These are phyloP conservation scores for Sturnira hondurensis DNA, from an alignment of 2,113 vertebrate genomes.

Conservation along the genomic window DNA sequence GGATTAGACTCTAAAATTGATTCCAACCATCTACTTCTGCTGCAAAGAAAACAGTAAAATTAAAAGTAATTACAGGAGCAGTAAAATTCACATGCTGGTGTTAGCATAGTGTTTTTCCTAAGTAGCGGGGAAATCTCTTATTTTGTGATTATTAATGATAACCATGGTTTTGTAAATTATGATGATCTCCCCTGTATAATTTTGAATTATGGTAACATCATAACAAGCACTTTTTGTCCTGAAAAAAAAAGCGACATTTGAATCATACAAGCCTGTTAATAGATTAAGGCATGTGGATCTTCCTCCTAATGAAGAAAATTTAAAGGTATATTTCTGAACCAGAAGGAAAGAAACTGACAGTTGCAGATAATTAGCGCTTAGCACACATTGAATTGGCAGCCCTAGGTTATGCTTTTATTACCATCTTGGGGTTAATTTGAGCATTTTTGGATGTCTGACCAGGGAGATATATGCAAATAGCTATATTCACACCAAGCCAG, in stretches of 20 bases:
- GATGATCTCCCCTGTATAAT: background rate
- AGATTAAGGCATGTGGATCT: background rate
- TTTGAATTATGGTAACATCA: background rate
- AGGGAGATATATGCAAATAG: background rate
- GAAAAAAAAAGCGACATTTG: background rate
- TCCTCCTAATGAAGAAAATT: background rate
- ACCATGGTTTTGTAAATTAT: background rate
- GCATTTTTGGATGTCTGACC: background rate
- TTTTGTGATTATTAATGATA: background rate
- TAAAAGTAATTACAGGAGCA: background rate
- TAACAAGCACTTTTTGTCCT: background rate
- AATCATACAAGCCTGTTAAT: background rate
- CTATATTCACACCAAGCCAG: background rate
- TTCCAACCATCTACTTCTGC: background rate
- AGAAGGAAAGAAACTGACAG: background rate
- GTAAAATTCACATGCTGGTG: background rate
- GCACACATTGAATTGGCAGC: background rate
- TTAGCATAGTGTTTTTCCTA: background rate
- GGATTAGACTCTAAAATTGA: background rate
- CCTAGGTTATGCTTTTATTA: conserved; percentile 5
- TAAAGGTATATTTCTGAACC: background rate
- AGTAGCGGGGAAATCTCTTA: background rate
- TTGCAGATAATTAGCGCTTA: background rate
- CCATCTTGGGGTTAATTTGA: background rate
- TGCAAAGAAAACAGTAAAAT: background rate